Conservation (phyloP, 2,113 vertebrate species). For the Bubo bubo region DNA sequence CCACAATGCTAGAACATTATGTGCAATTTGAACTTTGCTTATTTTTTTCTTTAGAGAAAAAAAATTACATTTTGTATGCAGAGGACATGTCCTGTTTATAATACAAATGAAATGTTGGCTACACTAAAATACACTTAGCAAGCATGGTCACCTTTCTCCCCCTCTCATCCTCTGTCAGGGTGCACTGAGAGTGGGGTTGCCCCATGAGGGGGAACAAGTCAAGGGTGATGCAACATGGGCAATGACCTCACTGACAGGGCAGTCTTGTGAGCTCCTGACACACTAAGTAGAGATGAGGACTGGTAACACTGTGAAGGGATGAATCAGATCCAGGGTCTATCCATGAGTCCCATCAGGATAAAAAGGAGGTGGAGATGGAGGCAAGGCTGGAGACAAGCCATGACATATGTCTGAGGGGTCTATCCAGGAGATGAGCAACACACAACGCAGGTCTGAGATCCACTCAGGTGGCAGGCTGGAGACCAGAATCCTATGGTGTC, state of each 20-base stretch:
- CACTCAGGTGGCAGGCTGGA: neutral
- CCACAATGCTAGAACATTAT: neutral
- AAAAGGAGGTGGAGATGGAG: neutral
- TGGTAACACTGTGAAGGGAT: neutral
- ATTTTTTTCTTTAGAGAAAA: neutral
- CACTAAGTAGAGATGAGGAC: neutral
- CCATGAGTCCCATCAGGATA: accelerated
- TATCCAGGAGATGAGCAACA: neutral
- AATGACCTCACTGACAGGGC: accelerated
- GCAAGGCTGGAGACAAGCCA: neutral
- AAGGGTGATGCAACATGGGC: accelerated
- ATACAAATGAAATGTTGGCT: neutral
- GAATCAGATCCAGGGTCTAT: accelerated
- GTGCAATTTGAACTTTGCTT: neutral
- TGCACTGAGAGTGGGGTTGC: neutral
- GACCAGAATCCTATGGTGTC: neutral
- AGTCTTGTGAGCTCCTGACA: neutral
- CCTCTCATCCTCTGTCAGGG: neutral
- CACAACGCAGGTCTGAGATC: accelerated
- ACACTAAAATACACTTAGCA: neutral
- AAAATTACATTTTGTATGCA: neutral
- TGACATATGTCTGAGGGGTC: accelerated
- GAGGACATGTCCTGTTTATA: neutral
- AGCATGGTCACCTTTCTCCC: neutral
- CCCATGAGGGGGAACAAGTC: accelerated